These are phyloP conservation scores for Uropetala carovei DNA, from an alignment of 2,888 invertebrate species.

Conservation along the genomic window DNA sequence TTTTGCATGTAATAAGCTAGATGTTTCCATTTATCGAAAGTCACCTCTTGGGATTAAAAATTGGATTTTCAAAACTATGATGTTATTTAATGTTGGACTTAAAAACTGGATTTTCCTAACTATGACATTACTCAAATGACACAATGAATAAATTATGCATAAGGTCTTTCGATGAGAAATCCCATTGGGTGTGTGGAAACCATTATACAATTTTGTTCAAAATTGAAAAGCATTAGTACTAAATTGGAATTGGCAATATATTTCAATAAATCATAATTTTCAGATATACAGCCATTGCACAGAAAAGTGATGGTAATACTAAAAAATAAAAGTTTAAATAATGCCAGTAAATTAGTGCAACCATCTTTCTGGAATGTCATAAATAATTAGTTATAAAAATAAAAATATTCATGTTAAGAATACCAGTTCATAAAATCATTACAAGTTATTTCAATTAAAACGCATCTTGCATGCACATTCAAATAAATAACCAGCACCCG, in stretches of 20 bases:
- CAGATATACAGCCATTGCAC: conserved; percentile 44
- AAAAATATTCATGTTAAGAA: conserved; percentile 55
- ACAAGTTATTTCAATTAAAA: conserved; percentile 40
- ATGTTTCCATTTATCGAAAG: too few species aligned
- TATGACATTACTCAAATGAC: too few species aligned
- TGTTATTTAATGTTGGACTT: too few species aligned
- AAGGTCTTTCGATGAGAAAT: too few species aligned
- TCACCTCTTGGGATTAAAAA: too few species aligned
- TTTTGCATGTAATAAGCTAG: too few species aligned
- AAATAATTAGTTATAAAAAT: conserved; percentile 63
- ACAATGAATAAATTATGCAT: too few species aligned
- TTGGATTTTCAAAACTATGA: too few species aligned
- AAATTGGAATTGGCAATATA: conserved; percentile 26
- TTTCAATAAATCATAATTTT: conserved; percentile 5
- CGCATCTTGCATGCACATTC: conserved; percentile 46
- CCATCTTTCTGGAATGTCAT: conserved; percentile 46
- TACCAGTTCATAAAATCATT: conserved; percentile 31
- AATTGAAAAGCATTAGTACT: not conserved
- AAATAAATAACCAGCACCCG: conserved; percentile 62
- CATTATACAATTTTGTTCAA: too few species aligned
- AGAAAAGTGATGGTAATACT: not conserved
- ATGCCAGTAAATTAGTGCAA: conserved; percentile 13
- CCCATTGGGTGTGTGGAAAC: too few species aligned
- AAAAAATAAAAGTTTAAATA: conserved; percentile 3
- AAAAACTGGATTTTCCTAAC: too few species aligned